Evolutionary conservation across 2,113 vertebrate species (phyloP).

Genomic region (Thunnus maccoyii): DNA sequence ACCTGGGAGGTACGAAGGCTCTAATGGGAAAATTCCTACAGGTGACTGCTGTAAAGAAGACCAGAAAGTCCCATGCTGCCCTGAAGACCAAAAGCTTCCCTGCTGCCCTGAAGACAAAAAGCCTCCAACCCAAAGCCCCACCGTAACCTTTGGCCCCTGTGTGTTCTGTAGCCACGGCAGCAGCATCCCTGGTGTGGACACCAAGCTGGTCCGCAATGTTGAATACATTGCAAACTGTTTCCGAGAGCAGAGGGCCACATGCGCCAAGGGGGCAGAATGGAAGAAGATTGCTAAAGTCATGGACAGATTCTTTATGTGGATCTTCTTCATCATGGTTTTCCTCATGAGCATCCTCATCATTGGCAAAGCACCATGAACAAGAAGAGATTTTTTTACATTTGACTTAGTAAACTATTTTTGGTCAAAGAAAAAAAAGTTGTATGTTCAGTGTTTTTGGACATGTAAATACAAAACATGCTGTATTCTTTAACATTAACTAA

Average conservation of each 20-base stretch:
- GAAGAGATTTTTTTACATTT: constrained; percentile 1
- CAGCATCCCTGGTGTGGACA: constrained; percentile 61
- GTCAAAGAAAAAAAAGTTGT: constrained; percentile 7
- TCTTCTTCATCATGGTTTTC: constrained; percentile 98
- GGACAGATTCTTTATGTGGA: constrained; percentile 99
- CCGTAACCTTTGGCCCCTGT: constrained; percentile 85
- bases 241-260: constrained; percentile 91
- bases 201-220: constrained; percentile 88
- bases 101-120: constrained; percentile 72
- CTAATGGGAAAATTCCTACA: constrained; percentile 72
- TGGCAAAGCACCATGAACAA: constrained; percentile 88
- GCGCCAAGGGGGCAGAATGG: constrained; percentile 94
- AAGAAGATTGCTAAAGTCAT: constrained; percentile 99
- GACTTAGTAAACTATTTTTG: constrained; percentile 13
- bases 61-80: constrained; percentile 51
- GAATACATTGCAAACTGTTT: constrained; percentile 96
- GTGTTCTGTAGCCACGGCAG: constrained; percentile 73
- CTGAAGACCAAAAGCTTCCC: constrained; percentile 53
- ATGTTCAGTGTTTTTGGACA: background rate
- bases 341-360: constrained; percentile 96
- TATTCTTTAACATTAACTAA: background rate
- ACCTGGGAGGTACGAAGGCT: constrained; percentile 68
- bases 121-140: constrained; percentile 43
- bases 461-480: background rate
- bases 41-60: constrained; percentile 73